Evolutionary conservation across 1,140 invertebrate species (phyloP), one percentile per base, ranked within the genome.

Genomic region (Pogonognathellus flavescens): DNA sequence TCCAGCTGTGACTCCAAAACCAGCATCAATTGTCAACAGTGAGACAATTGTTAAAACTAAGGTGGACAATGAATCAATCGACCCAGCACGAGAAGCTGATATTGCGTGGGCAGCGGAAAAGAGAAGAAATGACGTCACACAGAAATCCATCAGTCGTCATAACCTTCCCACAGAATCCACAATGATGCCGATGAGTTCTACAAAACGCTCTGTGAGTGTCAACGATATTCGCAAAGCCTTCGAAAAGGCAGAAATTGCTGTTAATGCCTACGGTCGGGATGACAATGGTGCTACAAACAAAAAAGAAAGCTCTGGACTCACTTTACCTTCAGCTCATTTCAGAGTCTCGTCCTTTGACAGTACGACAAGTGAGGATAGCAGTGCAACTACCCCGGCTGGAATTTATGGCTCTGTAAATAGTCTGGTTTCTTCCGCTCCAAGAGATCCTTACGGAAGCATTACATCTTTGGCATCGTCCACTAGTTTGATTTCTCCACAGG

Each of bases 171-270:
- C 83, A 55, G 70, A 76, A 31, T 31, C 31, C 31, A 41, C 25
- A 50, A 76, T 76, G 22, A 11, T 82, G 83, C 76, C 82, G 0
- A 82, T 83, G 83, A 83, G 53, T 59, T 50, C 62, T 4, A 88
- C 86, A 10, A 89, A 87, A 41, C 84, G 88, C 2, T 86, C 87
- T 62, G 82, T 89, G 31, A 93, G 92, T 85, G 92, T 93, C 0
- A 93, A 91, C 41, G 93, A 93, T 87, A 92, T 94, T 87, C 91
- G 93, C 84, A 93, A 93, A 83, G 93, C 93, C 41, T 92, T 94
- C 87, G 93, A 94, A 87, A 93, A 92, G 84, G 88, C 90, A 0
- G 92, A 92, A 11, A 87, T 62, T 85, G 86, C 85, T 8, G 84
- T 89, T 57, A 88, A 88, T 5, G 85, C 59, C 10, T 83, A 53